A percentile compares a stretch with the other conserved stretches of the same genome.
phyloP scores from a whole-genome alignment of 2,113 vertebrate species.

The Podocnemis expansa region DNA sequence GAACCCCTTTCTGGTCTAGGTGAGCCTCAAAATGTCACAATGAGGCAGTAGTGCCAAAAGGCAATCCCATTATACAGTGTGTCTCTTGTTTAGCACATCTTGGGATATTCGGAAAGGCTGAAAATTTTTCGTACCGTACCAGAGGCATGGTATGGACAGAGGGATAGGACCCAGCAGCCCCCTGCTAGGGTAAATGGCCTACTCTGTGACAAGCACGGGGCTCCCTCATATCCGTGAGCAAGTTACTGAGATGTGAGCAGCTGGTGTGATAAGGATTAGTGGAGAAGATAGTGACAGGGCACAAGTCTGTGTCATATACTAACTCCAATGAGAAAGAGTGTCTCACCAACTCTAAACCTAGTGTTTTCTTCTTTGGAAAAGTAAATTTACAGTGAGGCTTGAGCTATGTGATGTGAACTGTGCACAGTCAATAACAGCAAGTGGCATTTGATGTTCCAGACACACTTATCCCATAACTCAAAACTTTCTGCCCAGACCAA shows the following conservation, averaged over 20 bases:
- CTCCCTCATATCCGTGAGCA: no score
- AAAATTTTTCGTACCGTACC: neutral
- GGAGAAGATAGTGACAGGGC: no score
- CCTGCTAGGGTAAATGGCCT: neutral
- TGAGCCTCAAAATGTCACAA: no score
- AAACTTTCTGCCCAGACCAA: neutral
- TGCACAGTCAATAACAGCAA: neutral
- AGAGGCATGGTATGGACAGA: neutral
- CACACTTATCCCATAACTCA: neutral
- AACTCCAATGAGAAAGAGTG: neutral
- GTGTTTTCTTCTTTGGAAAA: neutral
- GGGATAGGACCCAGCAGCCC: neutral
- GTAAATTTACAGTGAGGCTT: neutral
- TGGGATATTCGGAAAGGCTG: neutral
- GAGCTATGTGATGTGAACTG: neutral
- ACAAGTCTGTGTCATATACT: no score
- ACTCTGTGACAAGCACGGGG: neutral
- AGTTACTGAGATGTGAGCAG: no score
- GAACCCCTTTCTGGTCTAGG: no score
- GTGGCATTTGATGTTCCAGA: neutral
- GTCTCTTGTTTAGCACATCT: neutral
- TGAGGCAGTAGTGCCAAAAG: neutral
- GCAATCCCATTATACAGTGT: neutral
- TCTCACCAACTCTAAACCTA: neutral
- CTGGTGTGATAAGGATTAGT: no score